Base-by-base conservation (phyloP, 2,113 vertebrate species). In the Pseudorasbora parva region DNA sequence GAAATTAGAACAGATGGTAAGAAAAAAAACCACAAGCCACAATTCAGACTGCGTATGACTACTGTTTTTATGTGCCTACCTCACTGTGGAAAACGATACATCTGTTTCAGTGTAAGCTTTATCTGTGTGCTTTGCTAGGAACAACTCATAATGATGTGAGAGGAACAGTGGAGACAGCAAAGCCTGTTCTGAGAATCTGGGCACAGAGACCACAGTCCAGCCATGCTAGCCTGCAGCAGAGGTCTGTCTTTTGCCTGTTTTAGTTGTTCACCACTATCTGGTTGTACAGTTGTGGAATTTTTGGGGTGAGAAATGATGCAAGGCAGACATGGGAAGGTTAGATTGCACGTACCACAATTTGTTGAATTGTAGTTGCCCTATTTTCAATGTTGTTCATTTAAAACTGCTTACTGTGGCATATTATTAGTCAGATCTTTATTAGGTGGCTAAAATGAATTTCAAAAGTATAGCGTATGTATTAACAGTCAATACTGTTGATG, bases 171-270 rank as follows among this genome's bases (percentile, higher is more conserved):
- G 95, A 96, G 88, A 88, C 84, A 5, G 87, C 89, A 1, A 93
- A 95, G 86, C 94, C 96, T 15, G 11, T 96, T 10, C 90, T 97
- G 27, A 90, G 86, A 88, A 88, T 87, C 49, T 87, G 73, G 82
- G 73, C 75, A 74, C 86, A 88, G 23, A 82, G 64, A 81, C 88
- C 74, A 15, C 78, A 84, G 74, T 80, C 23, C 25, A 33, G 2
- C 76, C 72, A 47, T 41, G 15, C 17, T 45, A 68, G 82, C 57
- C 72, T 85, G 41, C 66, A 72, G 47, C 69, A 54, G 60, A 78
- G 74, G 74, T 83, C 45, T 54, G 30, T 60, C 6, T 33, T 77
- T 64, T 14, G 33, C 41, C 37, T 78, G 21, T 78, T 88, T 37
- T 75, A 87, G 77, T 88, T 66, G 76, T 74, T 30, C 27, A 57